Base-by-base conservation (phyloP, 2,888 invertebrate species). In the Chorisops tibialis region DNA sequence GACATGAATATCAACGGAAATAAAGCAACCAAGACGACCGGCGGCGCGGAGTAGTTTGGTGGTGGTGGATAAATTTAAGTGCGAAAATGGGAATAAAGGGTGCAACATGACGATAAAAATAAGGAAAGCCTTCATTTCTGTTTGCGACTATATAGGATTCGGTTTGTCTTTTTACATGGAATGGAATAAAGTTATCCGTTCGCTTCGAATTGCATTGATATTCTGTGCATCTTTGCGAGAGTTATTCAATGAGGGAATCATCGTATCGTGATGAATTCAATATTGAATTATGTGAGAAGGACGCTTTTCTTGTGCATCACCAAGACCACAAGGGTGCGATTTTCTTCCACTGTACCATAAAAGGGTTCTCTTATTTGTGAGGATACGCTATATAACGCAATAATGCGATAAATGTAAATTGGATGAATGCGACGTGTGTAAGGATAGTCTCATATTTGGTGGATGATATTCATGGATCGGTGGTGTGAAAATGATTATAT, bases 1-100 rank as follows among this genome's bases (percentile, higher is more conserved):
- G 63, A 61, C 50, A 49, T 41, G 51, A 61, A 58, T 39, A 45
- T 45, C 21, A 54, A 43, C 52, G 24, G 50, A 38, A 63, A 63
- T 45, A 37, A 45, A 56, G 30, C 30, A 14, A 43, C 56, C 24
- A 43, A 22, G 45, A 45, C 21, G 43, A n/a, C n/a, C n/a, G n/a
- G n/a, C n/a, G n/a, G n/a, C n/a, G n/a, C n/a, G n/a, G n/a, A n/a
- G n/a, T n/a, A n/a, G n/a, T n/a, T n/a, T n/a, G n/a, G 43, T 45
- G 43, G 7, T 45, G 45, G 56, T 30, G 56, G 43, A 35, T 43
- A 56, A 56, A 38, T 56, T 56, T 56, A 45, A 56, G 43, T 56
- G 30, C 30, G 35, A 45, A 22, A 56, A 35, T 45, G 56, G 43
- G 16, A 39, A 56, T 30, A 45, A 21, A 47, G 56, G 56, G 56